Percentiles rank a stretch among this genome's conserved stretches.
Conservation (phyloP, 2,113 vertebrate genomes). For the Dromiciops gliroides region DNA sequence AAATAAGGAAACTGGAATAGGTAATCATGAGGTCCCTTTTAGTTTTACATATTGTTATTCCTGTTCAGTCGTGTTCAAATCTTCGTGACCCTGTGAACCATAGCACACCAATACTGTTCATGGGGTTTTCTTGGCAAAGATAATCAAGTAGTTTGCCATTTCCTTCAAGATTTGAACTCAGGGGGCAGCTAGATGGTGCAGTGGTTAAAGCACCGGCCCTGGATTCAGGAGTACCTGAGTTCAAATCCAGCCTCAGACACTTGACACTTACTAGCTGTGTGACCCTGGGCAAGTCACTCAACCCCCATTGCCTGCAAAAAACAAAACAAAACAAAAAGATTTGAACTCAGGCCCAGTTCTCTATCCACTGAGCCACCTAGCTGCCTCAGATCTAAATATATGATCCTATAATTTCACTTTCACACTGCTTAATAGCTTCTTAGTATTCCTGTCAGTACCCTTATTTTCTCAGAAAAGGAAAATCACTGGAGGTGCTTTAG, state of each 20-base stretch:
- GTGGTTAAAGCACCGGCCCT: no score
- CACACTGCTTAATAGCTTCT: background rate
- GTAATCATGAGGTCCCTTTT: background rate
- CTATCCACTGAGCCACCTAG: background rate
- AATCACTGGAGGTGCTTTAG: background rate
- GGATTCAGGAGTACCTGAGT: no score
- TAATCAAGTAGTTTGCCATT: background rate
- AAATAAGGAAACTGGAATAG: background rate
- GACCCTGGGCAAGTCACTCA: no score
- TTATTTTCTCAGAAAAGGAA: background rate
- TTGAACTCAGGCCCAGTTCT: background rate
- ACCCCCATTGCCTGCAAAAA: no score
- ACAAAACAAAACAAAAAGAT: no score
- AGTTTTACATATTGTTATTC: background rate
- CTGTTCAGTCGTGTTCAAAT: background rate
- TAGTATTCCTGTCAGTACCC: background rate
- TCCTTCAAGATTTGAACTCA: background rate
- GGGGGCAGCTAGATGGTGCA: no score
- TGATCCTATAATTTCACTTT: background rate
- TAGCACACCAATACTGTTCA: background rate
- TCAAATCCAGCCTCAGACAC: no score
- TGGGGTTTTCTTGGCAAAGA: background rate
- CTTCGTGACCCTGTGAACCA: background rate
- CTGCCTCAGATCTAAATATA: background rate
- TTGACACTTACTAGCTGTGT: no score